phyloP scores from a whole-genome alignment of 2,113 vertebrate species.

The Microtus pennsylvanicus region DNA sequence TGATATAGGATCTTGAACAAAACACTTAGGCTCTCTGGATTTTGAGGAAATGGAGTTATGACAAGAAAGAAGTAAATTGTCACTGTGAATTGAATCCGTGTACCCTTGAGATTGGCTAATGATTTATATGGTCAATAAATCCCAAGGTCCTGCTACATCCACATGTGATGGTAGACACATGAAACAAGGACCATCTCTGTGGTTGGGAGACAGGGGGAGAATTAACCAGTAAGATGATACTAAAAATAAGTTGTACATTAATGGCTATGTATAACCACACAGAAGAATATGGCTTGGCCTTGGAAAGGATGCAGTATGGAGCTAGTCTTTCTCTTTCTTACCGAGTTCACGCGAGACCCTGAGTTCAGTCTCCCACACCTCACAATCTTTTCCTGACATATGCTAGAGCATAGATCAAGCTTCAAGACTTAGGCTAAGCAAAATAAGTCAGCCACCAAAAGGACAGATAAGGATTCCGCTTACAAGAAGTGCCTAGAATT shows the following conservation, averaged over 20 bases:
- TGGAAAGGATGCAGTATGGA: neutral
- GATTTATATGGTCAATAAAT: conserved; percentile 68
- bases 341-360: neutral
- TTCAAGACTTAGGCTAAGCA: neutral
- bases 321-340: too few relatives aligned
- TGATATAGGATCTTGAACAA: conserved; percentile 72
- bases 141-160: neutral
- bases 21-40: neutral
- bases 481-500: neutral
- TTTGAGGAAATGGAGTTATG: conserved; percentile 45
- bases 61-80: neutral
- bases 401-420: neutral
- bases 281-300: neutral
- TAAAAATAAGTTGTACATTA: neutral
- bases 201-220: neutral
- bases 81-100: neutral
- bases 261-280: neutral
- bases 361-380: neutral
- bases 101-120: conserved; percentile 78
- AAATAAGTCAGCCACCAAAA: neutral
- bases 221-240: neutral
- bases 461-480: neutral
- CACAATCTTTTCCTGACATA: neutral
- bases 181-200: conserved; percentile 51
- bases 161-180: neutral